These are phyloP conservation scores for Mus spicilegus DNA, from an alignment of 2,113 vertebrate genomes.

Conservation along the genomic window DNA sequence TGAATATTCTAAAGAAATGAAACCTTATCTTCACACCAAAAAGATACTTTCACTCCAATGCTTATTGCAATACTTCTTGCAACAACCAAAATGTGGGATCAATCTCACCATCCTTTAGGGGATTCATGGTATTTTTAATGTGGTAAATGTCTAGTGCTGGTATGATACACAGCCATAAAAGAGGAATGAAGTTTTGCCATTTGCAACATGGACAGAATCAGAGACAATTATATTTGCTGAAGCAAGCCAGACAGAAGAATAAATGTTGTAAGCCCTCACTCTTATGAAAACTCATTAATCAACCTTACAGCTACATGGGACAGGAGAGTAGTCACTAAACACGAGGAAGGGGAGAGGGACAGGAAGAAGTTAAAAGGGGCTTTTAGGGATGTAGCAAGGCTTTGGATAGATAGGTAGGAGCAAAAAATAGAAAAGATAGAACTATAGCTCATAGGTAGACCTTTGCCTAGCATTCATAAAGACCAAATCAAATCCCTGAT, in stretches of 20 bases:
- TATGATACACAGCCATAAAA: neutral
- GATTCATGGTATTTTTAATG: neutral
- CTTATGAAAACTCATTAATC: neutral
- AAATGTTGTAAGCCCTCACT: neutral
- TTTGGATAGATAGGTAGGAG: neutral
- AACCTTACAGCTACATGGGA: neutral
- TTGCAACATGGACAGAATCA: neutral
- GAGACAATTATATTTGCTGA: neutral
- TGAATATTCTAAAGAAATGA: neutral
- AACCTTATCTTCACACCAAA: neutral
- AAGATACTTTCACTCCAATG: neutral
- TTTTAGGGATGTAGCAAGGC: too few species aligned
- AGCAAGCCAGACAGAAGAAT: neutral
- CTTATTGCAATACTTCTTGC: neutral
- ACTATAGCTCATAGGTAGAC: neutral
- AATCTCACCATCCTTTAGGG: neutral
- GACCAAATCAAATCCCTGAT: neutral
- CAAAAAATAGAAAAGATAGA: neutral
- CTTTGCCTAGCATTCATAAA: neutral
- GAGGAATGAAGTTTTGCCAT: neutral
- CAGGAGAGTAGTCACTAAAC: neutral
- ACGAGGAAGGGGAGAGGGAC: neutral
- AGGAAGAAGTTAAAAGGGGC: neutral
- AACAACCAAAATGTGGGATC: neutral
- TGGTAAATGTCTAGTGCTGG: neutral